A percentile compares a stretch with the other conserved stretches of the same genome.
Evolutionary conservation across 2,888 invertebrate species (phyloP).

Genomic region (Coelinius sp.): DNA sequence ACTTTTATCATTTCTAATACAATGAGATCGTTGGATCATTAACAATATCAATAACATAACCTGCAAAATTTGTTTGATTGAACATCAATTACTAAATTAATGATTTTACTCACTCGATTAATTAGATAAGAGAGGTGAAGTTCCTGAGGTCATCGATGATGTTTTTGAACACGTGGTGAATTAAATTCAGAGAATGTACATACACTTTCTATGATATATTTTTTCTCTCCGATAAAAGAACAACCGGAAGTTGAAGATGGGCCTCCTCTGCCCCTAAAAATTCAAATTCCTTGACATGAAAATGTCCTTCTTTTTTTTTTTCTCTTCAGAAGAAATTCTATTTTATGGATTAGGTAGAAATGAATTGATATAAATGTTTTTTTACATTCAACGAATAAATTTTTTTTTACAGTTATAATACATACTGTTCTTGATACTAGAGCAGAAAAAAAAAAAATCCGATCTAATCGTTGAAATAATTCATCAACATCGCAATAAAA

Average conservation of each 20-base stretch:
- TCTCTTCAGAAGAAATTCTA: not conserved
- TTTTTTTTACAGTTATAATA: slow-evolving; percentile 61
- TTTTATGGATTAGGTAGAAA: not conserved
- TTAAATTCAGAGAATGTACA: no score
- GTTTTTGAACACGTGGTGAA: not conserved
- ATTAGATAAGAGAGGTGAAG: not conserved
- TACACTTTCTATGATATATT: no score
- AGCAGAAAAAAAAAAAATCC: slow-evolving; percentile 41
- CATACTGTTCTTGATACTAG: slow-evolving; percentile 51
- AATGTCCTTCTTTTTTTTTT: no score
- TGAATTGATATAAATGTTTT: not conserved
- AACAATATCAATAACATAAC: slow-evolving; percentile 22
- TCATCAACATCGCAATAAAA: slow-evolving; percentile 26
- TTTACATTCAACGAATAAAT: slow-evolving; percentile 44
- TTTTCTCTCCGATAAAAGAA: no score
- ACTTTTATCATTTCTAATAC: not conserved
- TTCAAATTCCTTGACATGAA: not conserved
- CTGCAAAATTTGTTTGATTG: not conserved
- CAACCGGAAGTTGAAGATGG: not conserved
- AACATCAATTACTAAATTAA: not conserved
- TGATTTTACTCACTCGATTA: not conserved
- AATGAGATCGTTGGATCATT: not conserved
- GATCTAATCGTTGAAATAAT: slow-evolving; percentile 8
- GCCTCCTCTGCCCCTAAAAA: not conserved
- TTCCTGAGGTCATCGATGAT: not conserved